Conservation (phyloP, 2,113 vertebrate genomes). For the Myiozetetes cayanensis region DNA sequence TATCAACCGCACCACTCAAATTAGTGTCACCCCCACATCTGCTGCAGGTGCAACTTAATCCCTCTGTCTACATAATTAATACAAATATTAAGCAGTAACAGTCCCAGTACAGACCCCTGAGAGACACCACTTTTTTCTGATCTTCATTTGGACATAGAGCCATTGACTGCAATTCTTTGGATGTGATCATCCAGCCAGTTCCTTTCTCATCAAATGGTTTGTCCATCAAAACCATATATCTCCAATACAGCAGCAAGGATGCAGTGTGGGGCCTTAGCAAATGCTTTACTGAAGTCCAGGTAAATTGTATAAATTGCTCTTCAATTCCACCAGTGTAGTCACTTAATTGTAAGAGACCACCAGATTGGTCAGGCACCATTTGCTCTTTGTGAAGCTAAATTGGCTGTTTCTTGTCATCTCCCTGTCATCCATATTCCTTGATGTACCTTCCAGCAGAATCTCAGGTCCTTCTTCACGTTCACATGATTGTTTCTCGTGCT, state of each 20-base stretch:
- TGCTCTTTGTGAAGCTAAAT: neutral
- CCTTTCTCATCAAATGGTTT: neutral
- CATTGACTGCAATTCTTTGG: accelerated
- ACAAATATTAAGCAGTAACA: neutral
- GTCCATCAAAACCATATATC: neutral
- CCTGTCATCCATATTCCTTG: neutral
- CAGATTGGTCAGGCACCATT: neutral
- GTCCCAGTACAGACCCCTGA: neutral
- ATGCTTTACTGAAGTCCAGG: neutral
- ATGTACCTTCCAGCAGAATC: neutral
- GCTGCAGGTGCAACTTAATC: neutral
- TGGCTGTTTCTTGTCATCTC: neutral
- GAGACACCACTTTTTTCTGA: neutral
- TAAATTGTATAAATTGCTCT: neutral
- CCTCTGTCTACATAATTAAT: neutral
- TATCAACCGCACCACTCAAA: accelerated
- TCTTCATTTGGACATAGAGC: neutral
- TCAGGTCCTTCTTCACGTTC: neutral
- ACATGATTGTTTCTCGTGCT: neutral
- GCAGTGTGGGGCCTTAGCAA: neutral
- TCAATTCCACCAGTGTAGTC: neutral
- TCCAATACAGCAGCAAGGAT: neutral
- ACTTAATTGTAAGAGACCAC: neutral
- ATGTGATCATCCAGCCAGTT: neutral
- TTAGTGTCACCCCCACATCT: neutral